Percentiles rank a stretch among this genome's conserved stretches.
Conservation (phyloP, 1,140 invertebrate species). For the Platorchestia sp. region DNA sequence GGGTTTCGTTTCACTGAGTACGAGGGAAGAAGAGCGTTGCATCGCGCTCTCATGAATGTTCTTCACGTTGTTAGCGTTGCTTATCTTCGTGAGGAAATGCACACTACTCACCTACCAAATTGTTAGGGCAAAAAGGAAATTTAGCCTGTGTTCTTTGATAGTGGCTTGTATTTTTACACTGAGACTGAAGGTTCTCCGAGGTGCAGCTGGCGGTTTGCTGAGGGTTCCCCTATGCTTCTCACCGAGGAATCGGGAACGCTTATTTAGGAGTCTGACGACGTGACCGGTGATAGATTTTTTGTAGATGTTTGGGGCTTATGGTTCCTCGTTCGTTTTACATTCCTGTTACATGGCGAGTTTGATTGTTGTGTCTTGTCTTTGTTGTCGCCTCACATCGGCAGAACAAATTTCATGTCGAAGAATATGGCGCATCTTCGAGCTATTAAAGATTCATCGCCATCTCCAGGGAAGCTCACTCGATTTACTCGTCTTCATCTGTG, state of each 20-base stretch:
- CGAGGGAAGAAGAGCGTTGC: not conserved
- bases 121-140: not conserved
- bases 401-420: too few relatives aligned
- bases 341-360: not conserved
- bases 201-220: not conserved
- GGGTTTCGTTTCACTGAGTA: not conserved
- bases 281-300: not conserved
- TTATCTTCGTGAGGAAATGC: not conserved
- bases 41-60: not conserved
- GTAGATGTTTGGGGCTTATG: not conserved
- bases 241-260: not conserved
- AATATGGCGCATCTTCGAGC: not conserved
- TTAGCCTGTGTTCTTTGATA: not conserved
- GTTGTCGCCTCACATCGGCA: too few relatives aligned
- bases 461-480: not conserved
- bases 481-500: not conserved
- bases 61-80: not conserved
- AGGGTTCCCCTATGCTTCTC: not conserved
- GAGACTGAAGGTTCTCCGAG: not conserved
- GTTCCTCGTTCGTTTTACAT: not conserved
- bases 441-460: not conserved
- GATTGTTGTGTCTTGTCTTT: not conserved
- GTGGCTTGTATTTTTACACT: too few relatives aligned
- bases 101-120: not conserved
- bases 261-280: not conserved